Evolutionary conservation across 2,113 vertebrate species (phyloP), one percentile per base, ranked within the genome.

Genomic region (Struthidea cinerea): DNA sequence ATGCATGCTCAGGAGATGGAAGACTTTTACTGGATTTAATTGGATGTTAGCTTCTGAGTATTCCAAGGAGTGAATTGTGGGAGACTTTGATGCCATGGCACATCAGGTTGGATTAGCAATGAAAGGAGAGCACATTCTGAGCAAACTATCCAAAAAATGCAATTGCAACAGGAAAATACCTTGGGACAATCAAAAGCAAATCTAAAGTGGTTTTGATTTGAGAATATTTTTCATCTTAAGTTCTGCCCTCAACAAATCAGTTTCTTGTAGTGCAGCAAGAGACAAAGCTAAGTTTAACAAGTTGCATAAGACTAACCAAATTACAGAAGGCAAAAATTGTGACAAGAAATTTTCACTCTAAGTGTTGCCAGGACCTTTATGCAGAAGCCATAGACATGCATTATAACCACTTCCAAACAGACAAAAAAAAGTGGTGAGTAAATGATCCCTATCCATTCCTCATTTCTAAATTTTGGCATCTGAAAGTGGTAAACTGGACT

Each of bases 11-110:
- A 67, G 75, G 94, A 96, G 57, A 96, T 59, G 32, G 93, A 96
- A 96, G 61, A 84, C 33, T 90, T 84, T 86, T 88, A 68, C 89
- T 80, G 53, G 7, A 57, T 92, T 90, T 97, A 96, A 97, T 96
- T 95, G 91, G 96, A 89, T 91, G 86, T 55, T 89, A 70, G 57
- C 39, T 87, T 79, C 84, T 57, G 65, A 94, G 85, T 1, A 4
- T 90, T 96, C 73, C 84, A 93, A 96, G 86, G 61, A 76, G 27
- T 52, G 81, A 96, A 75, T 71, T 90, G 76, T 64, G 64, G 81
- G 37, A 56, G 27, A 47, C 85, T 97, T 95, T 95, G 91, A 93
- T 96, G 69, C 64, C 61, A 60, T 90, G 27, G 46, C 44, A 87
- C 10, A 57, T 80, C 79, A 89, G 20, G 35, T 84, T 89, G 78